phyloP scores from a whole-genome alignment of 2,888 invertebrate genomes.

The Erynnis tages region DNA sequence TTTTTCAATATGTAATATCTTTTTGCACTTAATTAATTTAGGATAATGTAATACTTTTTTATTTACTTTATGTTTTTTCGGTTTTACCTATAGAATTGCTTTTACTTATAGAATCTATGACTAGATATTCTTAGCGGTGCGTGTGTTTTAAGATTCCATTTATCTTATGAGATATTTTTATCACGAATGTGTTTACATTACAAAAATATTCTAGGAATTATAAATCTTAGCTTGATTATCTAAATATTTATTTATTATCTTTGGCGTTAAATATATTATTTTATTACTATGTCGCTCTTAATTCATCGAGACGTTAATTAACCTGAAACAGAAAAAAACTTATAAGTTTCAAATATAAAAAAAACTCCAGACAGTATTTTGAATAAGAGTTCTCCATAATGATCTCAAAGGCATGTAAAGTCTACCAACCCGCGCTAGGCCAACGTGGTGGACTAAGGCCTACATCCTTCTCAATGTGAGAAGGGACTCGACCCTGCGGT shows the following conservation, averaged over 20 bases:
- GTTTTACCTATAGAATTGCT: too few species aligned
- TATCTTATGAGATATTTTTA: slow-evolving; percentile 25
- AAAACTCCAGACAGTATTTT: too few species aligned
- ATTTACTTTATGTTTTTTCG: slow-evolving; percentile 3
- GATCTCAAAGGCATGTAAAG: too few species aligned
- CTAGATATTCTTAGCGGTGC: slow-evolving; percentile 20
- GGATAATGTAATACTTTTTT: too few species aligned
- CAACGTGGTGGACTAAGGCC: too few species aligned
- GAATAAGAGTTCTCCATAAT: too few species aligned
- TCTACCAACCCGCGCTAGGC: too few species aligned
- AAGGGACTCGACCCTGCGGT: too few species aligned
- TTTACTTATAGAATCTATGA: slow-evolving; percentile 7
- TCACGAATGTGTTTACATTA: slow-evolving; percentile 29
- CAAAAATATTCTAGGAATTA: slow-evolving; percentile 29
- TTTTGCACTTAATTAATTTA: too few species aligned
- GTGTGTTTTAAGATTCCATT: slow-evolving; percentile 15
- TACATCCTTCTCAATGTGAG: too few species aligned
- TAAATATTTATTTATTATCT: slow-evolving; percentile 31
- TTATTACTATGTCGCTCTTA: slow-evolving; percentile 22
- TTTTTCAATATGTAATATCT: too few species aligned
- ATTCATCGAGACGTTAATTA: slow-evolving; percentile 41
- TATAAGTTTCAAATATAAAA: not conserved
- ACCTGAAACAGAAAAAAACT: slow-evolving; percentile 56
- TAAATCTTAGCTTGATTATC: slow-evolving; percentile 27
- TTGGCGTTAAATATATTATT: slow-evolving; percentile 18